Base-by-base conservation (phyloP, 2,797 vertebrate species). In the Poeciliopsis infans region DNA sequence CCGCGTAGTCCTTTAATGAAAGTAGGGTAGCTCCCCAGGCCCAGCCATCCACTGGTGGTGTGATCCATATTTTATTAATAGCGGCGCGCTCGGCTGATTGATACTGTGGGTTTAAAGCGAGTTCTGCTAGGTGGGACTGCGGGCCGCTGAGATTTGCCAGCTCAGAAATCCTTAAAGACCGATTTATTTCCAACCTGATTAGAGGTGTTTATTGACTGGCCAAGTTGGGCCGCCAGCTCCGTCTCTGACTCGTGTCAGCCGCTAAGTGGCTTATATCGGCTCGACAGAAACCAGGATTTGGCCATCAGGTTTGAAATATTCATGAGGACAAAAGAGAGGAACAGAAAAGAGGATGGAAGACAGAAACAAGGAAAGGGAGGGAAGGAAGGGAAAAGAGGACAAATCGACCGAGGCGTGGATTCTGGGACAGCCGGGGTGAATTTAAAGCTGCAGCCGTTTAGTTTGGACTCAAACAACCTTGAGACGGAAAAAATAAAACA, bases 1-100 rank as follows among this genome's bases (percentile, higher is more conserved):
- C 89, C 87, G 88, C 89, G 87, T 85, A 89, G 88, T 92, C 91
- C 93, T 94, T 93, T 92, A 90, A 94, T 93, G 93, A 93, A 96
- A 96, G 93, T 96, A 94, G 95, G 95, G 86, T 95, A 95, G 92
- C 88, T 96, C 95, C 95, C 96, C 84, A 87, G 94, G 92, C 95
- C 89, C 92, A 76, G 91, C 82, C 90, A 86, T 89, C 91, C 94
- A 88, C 95, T 90, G 88, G 93, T 93, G 94, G 94, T 91, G 86
- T 93, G 94, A 94, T 96, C 95, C 93, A 95, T 95, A 95, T 96
- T 95, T 95, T 96, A 96, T 95, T 96, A 95, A 95, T 95, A 96
- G 88, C 2, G 78, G 75, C 86, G 85, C 85, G 47, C 90, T 86
- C 77, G 76, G 87, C 92, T 93, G 94, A 95, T 94, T 95, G 95